Evolutionary conservation across 2,113 vertebrate genomes (phyloP).

Genomic region (Microcebus ravelobensis): DNA sequence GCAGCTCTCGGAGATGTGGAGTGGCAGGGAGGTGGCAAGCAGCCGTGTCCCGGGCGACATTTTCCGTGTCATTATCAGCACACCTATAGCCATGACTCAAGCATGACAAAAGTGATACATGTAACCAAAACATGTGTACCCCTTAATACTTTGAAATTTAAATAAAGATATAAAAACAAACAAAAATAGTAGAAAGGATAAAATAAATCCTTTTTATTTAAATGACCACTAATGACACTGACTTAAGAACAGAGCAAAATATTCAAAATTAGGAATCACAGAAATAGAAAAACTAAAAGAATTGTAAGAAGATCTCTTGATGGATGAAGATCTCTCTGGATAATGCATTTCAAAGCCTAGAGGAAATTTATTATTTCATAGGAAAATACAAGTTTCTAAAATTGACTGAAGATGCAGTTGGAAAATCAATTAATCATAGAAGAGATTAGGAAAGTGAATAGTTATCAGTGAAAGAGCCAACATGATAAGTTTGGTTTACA

Average conservation of each 20-base stretch:
- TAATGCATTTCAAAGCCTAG: neutral
- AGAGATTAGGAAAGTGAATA: neutral
- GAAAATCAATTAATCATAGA: neutral
- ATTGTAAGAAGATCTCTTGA: neutral
- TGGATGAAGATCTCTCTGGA: neutral
- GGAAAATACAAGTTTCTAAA: slow-evolving; percentile 6
- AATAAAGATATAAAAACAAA: neutral
- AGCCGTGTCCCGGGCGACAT: no score
- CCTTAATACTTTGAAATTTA: no score
- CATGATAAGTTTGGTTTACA: neutral
- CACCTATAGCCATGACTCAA: no score
- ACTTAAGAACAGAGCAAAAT: neutral
- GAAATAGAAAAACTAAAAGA: neutral
- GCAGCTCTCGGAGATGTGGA: no score
- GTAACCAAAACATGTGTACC: no score
- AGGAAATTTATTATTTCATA: neutral
- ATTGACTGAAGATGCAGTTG: neutral
- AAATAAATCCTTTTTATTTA: neutral
- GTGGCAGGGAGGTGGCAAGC: no score
- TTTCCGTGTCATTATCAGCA: no score
- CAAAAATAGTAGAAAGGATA: neutral
- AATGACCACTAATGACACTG: neutral
- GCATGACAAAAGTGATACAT: no score
- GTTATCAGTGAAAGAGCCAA: neutral
- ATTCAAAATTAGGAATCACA: neutral